phyloP scores from a whole-genome alignment of 2,888 invertebrate genomes.

The Andrena dorsata region DNA sequence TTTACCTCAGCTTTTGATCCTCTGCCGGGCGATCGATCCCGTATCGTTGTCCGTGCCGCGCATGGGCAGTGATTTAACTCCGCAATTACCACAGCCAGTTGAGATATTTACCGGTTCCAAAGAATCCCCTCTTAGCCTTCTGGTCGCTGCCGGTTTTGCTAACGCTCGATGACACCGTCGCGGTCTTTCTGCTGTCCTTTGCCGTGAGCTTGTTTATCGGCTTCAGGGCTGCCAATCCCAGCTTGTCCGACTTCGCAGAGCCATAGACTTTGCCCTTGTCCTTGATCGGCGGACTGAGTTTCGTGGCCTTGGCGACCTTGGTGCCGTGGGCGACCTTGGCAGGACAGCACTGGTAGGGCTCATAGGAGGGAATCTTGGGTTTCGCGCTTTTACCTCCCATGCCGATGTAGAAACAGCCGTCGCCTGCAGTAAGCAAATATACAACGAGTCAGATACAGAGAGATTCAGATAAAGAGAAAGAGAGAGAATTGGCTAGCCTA shows the following conservation, averaged over 20 bases:
- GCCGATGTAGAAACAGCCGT: conserved; percentile 98
- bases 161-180: conserved; percentile 74
- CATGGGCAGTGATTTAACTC: conserved; percentile 71
- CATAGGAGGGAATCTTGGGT: conserved; percentile 91
- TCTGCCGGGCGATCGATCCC: background rate
- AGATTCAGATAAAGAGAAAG: conserved; percentile 45
- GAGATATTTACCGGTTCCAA: conserved; percentile 92
- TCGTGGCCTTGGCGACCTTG: conserved; percentile 93
- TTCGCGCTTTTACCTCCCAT: conserved; percentile 94
- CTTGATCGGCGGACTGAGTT: conserved; percentile 86
- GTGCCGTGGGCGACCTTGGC: conserved; percentile 92
- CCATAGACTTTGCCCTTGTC: conserved; percentile 67
- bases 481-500: conserved; percentile 72
- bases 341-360: conserved; percentile 97
- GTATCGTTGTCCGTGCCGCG: background rate
- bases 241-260: conserved; percentile 68
- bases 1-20: background rate
- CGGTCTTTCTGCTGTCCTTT: conserved; percentile 84
- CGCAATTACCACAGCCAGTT: conserved; percentile 88
- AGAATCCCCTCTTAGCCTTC: conserved; percentile 93
- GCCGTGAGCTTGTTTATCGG: conserved; percentile 84
- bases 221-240: conserved; percentile 77
- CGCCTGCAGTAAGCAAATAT: conserved; percentile 97
- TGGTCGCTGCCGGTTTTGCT: conserved; percentile 75
- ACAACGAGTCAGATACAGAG: conserved; percentile 84